Evolutionary conservation across 2,113 vertebrate genomes (phyloP).

Genomic region (Pelusios castaneus): DNA sequence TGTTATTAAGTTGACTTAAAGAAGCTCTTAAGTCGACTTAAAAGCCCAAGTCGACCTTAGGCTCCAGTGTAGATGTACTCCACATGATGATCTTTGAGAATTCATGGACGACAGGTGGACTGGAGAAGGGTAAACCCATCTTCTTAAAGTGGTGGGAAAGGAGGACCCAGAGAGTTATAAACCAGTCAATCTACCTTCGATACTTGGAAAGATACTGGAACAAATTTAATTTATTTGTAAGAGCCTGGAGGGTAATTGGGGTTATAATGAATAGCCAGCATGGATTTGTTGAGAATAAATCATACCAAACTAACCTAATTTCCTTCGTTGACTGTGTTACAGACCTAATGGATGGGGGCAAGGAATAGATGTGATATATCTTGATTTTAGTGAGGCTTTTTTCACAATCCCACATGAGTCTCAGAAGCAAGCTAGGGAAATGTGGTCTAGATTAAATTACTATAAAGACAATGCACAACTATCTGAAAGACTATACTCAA

Average conservation of each 20-base stretch:
- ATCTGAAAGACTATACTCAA: not conserved
- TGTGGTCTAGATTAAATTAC: not conserved
- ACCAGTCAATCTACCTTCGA: not conserved
- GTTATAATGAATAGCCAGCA: not conserved
- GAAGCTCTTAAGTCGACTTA: no score
- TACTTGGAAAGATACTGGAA: not conserved
- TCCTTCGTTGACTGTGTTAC: not conserved
- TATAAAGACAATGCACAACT: not conserved
- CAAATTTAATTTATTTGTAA: not conserved
- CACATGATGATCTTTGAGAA: not conserved
- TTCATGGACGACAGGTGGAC: not conserved
- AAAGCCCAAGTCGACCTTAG: no score
- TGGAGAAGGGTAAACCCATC: not conserved
- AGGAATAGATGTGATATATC: not conserved
- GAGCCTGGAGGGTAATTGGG: not conserved
- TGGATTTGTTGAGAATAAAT: not conserved
- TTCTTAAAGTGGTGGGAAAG: not conserved
- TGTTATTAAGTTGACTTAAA: no score
- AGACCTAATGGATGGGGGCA: not conserved
- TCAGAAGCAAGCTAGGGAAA: not conserved
- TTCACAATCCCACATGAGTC: not conserved
- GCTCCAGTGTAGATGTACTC: no score
- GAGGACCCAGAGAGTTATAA: not conserved
- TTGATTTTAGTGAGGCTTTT: not conserved
- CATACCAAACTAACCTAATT: not conserved